phyloP scores from a whole-genome alignment of 2,797 vertebrate species.

The Sparidentex hasta region DNA sequence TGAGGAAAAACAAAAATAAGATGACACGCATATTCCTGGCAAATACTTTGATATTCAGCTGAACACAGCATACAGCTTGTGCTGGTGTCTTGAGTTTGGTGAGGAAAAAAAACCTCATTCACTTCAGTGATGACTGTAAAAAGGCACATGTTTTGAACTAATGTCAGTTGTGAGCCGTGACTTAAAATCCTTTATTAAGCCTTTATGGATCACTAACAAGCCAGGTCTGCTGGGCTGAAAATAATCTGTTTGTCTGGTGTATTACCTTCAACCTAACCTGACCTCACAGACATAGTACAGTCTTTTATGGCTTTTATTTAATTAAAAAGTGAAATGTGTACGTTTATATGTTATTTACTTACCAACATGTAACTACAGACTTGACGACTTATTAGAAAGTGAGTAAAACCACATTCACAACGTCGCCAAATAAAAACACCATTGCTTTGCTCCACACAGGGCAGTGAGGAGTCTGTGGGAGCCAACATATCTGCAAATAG shows the following conservation, averaged over 20 bases:
- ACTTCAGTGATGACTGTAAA: not conserved
- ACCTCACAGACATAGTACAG: not conserved
- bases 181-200: not conserved
- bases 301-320: not conserved
- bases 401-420: not conserved
- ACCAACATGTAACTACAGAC: not conserved
- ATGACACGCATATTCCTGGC: slow-evolving; percentile 68
- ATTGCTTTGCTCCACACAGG: not conserved
- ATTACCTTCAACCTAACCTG: not conserved
- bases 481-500: not conserved
- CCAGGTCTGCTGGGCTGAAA: slow-evolving; percentile 6
- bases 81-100: slow-evolving; percentile 17
- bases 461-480: not conserved
- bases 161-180: not conserved
- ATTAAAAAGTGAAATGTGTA: not conserved
- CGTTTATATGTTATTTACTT: not conserved
- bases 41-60: slow-evolving; percentile 13
- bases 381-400: not conserved
- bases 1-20: slow-evolving; percentile 60
- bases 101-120: not conserved
- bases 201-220: not conserved
- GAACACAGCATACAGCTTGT: slow-evolving; percentile 5
- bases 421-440: not conserved
- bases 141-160: not conserved
- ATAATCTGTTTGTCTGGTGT: not conserved